Evolutionary conservation across 2,888 invertebrate species (phyloP), one percentile per base, ranked within the genome.

Genomic region (Sminthurides aquaticus): DNA sequence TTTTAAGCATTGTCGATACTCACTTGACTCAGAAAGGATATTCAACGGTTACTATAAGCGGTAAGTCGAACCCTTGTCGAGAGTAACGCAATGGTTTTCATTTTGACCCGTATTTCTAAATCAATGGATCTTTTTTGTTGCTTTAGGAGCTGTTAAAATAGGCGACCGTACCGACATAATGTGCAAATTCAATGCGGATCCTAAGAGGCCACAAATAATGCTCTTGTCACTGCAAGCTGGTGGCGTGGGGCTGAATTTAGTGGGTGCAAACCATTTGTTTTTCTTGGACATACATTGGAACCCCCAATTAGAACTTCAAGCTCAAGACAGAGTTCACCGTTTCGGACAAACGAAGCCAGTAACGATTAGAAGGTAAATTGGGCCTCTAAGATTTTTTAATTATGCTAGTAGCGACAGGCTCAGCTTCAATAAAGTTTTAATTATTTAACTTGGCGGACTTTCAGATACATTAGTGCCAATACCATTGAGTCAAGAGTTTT

Each of bases 271-370:
- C 81, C 92, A 97, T 78, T 83, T 98, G 57, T 83, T 96, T 29
- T 81, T 98, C 34, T 79, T 94, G 25, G 97, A 98, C 80, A 84
- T 93, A 61, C 96, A 97, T 79, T 98, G 96, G 94, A 98, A 97
- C 83, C 97, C 97, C 0, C 95, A 96, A 76, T 80, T 97, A 56
- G 97, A 98, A 79, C 84, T 87, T 54, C 97, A 97, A 79, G 97
- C 96, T 0, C 91, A 91, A 80, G 97, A 97, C 81, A 83, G 97
- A 67, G 87, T 97, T 68, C 94, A 95, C 80, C 82, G 96, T 67
- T 87, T 96, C 69, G 96, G 96, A 0, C 97, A 97, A 78, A 84
- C 79, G 57, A 90, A 88, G 76, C 79, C 84, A 73, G 94, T 95
- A 0, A 82, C 84, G 74, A 85, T 96, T 59, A 90, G 93, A 79